A percentile compares a stretch with the other conserved stretches of the same genome.
phyloP scores from a whole-genome alignment of 2,888 invertebrate species.

The Platycnemis pennipes region DNA sequence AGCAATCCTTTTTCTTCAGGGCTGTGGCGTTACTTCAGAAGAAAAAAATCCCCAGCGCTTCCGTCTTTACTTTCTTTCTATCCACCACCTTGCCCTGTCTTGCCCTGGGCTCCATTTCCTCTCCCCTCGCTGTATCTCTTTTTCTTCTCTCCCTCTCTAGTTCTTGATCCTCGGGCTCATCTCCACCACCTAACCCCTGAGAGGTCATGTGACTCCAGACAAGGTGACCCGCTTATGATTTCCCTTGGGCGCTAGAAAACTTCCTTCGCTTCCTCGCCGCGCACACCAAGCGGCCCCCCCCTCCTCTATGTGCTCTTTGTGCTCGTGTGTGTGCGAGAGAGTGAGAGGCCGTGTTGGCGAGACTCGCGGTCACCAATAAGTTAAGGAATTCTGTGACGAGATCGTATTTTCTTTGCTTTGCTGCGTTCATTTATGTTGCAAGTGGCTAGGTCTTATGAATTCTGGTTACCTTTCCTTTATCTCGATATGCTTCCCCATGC shows the following conservation, averaged over 20 bases:
- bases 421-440: neutral
- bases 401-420: neutral
- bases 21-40: neutral
- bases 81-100: neutral
- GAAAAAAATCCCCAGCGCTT: neutral
- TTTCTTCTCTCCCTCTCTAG: neutral
- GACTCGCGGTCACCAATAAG: slow-evolving; percentile 18
- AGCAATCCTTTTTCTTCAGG: slow-evolving; percentile 28
- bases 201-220: slow-evolving; percentile 61
- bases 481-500: neutral
- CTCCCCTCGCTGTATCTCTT: neutral
- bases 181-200: slow-evolving; percentile 29
- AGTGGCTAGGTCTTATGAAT: neutral
- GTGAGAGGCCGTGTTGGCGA: neutral
- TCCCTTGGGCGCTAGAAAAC: slow-evolving; percentile 53
- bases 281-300: neutral
- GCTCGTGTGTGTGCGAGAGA: neutral
- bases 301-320: neutral
- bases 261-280: neutral
- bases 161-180: slow-evolving; percentile 40
- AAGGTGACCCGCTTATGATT: slow-evolving; percentile 65
- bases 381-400: no score
- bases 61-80: neutral
- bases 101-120: neutral
- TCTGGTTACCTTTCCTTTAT: neutral